Conservation (phyloP, 1,140 invertebrate genomes). For the Ladona fulva region DNA sequence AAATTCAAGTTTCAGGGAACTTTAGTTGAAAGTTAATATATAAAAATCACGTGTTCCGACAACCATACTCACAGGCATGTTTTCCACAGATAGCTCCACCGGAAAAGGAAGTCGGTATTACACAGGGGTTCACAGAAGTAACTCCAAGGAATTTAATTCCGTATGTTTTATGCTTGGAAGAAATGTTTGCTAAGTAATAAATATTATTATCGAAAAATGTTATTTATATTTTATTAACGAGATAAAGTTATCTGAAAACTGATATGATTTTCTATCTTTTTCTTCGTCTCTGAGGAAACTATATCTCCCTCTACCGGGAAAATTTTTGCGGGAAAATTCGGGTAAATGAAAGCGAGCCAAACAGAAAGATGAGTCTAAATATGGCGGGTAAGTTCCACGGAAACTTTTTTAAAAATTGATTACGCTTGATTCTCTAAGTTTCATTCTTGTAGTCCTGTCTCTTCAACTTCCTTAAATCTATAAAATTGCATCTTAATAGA, state of each 20-base stretch:
- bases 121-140: neutral
- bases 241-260: neutral
- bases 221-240: slow-evolving; percentile 13
- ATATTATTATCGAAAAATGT: neutral
- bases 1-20: neutral
- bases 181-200: neutral
- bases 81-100: slow-evolving; percentile 12
- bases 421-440: neutral
- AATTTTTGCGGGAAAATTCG: slow-evolving; percentile 6
- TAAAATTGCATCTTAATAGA: neutral
- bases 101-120: slow-evolving; percentile 4
- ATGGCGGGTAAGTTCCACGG: neutral
- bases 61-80: slow-evolving; percentile 15
- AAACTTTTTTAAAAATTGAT: neutral
- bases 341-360: neutral
- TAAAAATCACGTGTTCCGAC: slow-evolving; percentile 13
- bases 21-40: neutral
- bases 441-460: neutral
- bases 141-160: neutral
- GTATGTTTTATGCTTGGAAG: neutral
- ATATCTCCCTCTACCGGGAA: neutral
- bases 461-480: neutral
- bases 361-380: neutral
- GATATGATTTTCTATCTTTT: neutral
- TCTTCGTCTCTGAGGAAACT: neutral